Evolutionary conservation across 2,113 vertebrate species (phyloP).

Genomic region (Zosterops lateralis): DNA sequence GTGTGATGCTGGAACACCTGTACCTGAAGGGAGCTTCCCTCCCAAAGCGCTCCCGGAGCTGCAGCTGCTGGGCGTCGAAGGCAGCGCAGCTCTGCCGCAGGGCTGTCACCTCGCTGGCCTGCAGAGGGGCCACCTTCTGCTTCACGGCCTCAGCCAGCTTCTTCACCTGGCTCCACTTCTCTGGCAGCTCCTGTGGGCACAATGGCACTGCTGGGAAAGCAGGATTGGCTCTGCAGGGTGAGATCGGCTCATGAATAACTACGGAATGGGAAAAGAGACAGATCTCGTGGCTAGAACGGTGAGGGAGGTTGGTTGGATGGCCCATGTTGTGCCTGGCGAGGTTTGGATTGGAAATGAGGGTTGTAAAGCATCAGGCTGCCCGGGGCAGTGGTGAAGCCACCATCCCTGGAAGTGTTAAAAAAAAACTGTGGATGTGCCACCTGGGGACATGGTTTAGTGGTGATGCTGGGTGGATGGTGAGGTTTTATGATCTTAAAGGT

Average conservation of each 20-base stretch:
- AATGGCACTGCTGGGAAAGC: neutral
- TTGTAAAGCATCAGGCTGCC: neutral
- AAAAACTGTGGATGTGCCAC: neutral
- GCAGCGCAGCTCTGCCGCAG: constrained; percentile 79
- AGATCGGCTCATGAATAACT: fast-evolving
- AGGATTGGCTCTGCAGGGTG: fast-evolving
- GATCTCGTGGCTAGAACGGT: fast-evolving
- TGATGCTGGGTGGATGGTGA: neutral
- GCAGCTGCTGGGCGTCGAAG: constrained; percentile 82
- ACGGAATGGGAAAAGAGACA: neutral
- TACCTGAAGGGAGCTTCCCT: constrained; percentile 88
- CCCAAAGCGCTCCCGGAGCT: constrained; percentile 81
- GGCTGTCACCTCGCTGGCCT: constrained; percentile 79
- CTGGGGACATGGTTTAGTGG: neutral
- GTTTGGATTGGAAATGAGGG: neutral
- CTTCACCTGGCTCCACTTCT: constrained; percentile 87
- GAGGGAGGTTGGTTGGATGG: neutral
- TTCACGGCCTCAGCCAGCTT: constrained; percentile 81
- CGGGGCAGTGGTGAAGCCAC: neutral
- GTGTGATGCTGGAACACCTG: fast-evolving
- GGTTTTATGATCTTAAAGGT: neutral
- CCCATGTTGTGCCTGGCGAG: fast-evolving
- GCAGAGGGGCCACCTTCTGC: constrained; percentile 89
- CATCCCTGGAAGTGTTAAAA: neutral
- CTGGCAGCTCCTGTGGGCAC: constrained; percentile 84